These are phyloP conservation scores for Pedicia rivosa DNA, from an alignment of 2,888 invertebrate species.

Conservation along the genomic window DNA sequence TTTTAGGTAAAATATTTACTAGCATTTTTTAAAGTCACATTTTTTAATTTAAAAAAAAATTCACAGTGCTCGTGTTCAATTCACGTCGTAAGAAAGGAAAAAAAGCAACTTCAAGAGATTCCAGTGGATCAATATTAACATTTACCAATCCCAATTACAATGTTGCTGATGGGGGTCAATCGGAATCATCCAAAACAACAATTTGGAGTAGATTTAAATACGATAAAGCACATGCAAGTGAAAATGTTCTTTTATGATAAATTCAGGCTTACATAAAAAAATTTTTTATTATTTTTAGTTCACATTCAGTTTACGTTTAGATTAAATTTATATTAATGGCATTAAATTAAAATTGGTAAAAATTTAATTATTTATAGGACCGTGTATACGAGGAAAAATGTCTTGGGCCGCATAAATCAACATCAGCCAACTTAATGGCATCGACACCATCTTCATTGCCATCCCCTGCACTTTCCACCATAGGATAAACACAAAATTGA, in stretches of 20 bases:
- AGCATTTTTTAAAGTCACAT: background rate
- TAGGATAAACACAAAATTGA: no score
- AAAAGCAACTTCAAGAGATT: conserved; percentile 37
- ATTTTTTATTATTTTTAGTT: no score
- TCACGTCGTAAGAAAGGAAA: conserved; percentile 32
- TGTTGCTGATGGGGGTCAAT: conserved; percentile 32
- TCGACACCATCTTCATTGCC: conserved; percentile 27
- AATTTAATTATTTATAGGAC: conserved; percentile 17
- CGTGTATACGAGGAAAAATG: conserved; percentile 29
- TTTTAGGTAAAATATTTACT: conserved; percentile 21
- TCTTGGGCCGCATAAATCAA: conserved; percentile 25
- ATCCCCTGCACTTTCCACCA: conserved; percentile 18
- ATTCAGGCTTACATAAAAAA: no score
- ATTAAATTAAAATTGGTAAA: background rate
- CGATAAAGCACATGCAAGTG: conserved; percentile 52
- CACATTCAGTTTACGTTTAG: no score
- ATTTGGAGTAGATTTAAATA: conserved; percentile 64
- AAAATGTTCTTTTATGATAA: background rate
- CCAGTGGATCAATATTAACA: conserved; percentile 56
- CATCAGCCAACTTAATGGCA: conserved; percentile 27
- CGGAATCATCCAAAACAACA: conserved; percentile 36
- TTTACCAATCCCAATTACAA: conserved; percentile 84
- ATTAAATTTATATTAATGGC: background rate
- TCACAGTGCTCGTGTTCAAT: conserved; percentile 30
- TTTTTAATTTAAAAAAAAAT: conserved; percentile 1